Conservation (phyloP, 2,797 vertebrate species). For the Gymnopithys bicolor region DNA sequence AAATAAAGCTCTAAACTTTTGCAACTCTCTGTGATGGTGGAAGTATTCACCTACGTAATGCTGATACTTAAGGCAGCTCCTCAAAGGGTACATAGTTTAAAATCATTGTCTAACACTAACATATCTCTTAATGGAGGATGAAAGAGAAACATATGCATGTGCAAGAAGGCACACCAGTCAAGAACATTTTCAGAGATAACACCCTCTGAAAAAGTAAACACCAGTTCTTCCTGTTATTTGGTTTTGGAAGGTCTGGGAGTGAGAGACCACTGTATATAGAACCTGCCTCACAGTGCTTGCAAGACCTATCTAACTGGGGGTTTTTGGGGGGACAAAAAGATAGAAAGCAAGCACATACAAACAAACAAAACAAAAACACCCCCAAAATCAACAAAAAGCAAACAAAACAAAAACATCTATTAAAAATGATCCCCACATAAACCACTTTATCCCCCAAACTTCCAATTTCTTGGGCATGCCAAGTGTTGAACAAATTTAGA, state of each 20-base stretch:
- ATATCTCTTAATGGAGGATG: neutral
- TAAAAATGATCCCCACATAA: neutral
- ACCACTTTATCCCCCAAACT: neutral
- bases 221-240: neutral
- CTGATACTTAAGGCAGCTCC: neutral
- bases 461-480: neutral
- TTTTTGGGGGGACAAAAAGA: fast-evolving
- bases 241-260: neutral
- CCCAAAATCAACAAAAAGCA: neutral
- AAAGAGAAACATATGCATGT: neutral
- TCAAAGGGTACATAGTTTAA: neutral
- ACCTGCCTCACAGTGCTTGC: neutral
- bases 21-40: neutral
- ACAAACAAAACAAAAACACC: neutral
- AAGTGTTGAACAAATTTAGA: neutral
- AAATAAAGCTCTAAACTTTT: neutral
- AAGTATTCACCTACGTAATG: neutral
- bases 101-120: neutral
- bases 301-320: fast-evolving
- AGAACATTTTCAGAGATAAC: neutral
- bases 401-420: neutral
- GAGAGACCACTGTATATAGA: neutral
- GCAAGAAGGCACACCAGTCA: neutral
- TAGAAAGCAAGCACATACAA: neutral
- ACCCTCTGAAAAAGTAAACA: neutral